Evolutionary conservation across 2,888 invertebrate species (phyloP).

Genomic region (Trachelus troglodyta): DNA sequence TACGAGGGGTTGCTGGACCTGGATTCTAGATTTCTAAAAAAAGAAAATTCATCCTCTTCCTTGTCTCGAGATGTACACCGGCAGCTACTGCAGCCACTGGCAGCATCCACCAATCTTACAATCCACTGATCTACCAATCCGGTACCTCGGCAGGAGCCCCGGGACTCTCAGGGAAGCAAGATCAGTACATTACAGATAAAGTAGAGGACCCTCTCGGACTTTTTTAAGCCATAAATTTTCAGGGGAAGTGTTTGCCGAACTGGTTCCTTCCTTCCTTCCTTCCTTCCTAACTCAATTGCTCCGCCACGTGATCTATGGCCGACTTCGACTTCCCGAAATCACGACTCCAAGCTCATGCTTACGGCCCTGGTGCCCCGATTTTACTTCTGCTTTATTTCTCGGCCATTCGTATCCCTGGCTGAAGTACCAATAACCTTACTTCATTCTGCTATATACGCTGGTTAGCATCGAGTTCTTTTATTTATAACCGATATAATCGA

Average conservation of each 20-base stretch:
- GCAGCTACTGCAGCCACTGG: slow-evolving; percentile 3
- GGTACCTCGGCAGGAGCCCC: background rate
- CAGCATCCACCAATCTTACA: slow-evolving; percentile 37
- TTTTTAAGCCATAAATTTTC: slow-evolving; percentile 66
- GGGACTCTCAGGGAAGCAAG: slow-evolving; percentile 48
- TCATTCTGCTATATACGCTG: background rate
- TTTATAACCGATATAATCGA: background rate
- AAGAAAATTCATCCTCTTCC: background rate
- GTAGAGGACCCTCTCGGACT: slow-evolving; percentile 59
- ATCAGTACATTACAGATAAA: slow-evolving; percentile 67
- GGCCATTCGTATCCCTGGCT: background rate
- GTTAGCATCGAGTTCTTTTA: background rate
- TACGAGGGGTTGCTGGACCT: background rate
- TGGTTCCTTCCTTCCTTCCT: slow-evolving; percentile 67
- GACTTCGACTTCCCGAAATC: slow-evolving; percentile 51
- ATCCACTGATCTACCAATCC: background rate
- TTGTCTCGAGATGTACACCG: background rate
- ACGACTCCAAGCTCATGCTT: slow-evolving; percentile 32
- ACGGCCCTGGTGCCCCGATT: slow-evolving; percentile 51
- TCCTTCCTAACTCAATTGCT: slow-evolving; percentile 67
- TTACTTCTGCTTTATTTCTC: slow-evolving; percentile 32
- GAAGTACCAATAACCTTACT: background rate
- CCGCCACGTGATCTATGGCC: slow-evolving; percentile 61
- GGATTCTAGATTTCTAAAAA: background rate
- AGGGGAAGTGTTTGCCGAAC: slow-evolving; percentile 65